Evolutionary conservation across 1,140 invertebrate species (phyloP).

Genomic region (Epicauta chinensis): DNA sequence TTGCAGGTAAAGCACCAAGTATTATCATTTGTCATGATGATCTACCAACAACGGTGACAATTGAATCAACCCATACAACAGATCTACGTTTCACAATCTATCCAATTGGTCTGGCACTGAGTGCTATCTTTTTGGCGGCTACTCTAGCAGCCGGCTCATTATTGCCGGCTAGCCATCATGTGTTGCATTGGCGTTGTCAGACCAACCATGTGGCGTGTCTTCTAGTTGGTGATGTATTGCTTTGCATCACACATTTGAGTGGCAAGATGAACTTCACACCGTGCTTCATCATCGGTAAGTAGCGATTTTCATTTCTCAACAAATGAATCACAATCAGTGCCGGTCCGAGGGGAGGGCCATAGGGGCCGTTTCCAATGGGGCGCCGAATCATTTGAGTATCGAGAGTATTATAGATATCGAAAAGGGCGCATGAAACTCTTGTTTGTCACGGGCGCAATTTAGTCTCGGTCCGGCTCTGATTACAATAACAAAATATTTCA

Average conservation of each 20-base stretch:
- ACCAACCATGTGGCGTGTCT: slow-evolving; percentile 75
- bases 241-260: slow-evolving; percentile 65
- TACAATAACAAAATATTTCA: too few relatives aligned
- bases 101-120: slow-evolving; percentile 66
- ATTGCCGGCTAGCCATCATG: slow-evolving; percentile 72
- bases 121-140: slow-evolving; percentile 68
- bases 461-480: too few relatives aligned
- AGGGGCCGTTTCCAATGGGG: too few relatives aligned
- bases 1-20: slow-evolving; percentile 27
- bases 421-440: too few relatives aligned
- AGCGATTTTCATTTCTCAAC: too few relatives aligned
- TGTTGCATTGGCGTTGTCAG: slow-evolving; percentile 78
- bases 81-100: slow-evolving; percentile 62
- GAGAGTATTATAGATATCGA: too few relatives aligned
- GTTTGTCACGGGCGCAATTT: too few relatives aligned
- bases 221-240: slow-evolving; percentile 66
- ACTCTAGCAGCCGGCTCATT: slow-evolving; percentile 68
- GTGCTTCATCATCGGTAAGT: slow-evolving; percentile 59
- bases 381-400: too few relatives aligned
- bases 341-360: too few relatives aligned
- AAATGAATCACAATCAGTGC: too few relatives aligned
- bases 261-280: slow-evolving; percentile 49
- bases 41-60: slow-evolving; percentile 5
- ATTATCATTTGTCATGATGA: slow-evolving; percentile 27
- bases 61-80: slow-evolving; percentile 1